phyloP scores from a whole-genome alignment of 2,113 vertebrate genomes.

The Silurus meridionalis region DNA sequence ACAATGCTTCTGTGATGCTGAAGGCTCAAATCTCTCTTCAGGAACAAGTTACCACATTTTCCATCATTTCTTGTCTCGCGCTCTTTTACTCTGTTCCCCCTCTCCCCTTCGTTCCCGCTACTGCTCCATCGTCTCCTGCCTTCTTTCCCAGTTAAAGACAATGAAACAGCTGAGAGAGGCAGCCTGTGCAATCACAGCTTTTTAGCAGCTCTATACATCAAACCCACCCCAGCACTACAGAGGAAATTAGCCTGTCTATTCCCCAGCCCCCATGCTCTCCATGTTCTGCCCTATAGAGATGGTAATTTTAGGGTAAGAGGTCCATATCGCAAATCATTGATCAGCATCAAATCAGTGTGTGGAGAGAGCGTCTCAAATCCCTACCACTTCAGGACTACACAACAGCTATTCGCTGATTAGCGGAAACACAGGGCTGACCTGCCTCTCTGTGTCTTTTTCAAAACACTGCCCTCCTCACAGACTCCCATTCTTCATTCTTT shows the following conservation, averaged over 20 bases:
- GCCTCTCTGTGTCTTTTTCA: conserved; percentile 3
- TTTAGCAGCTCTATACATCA: conserved; percentile 49
- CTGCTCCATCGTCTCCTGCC: conserved; percentile 30
- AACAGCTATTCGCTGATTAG: conserved; percentile 53
- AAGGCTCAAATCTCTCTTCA: conserved; percentile 31
- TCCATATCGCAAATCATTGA: conserved; percentile 66
- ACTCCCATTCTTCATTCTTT: neutral
- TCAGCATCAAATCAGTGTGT: conserved; percentile 64
- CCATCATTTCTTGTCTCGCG: neutral
- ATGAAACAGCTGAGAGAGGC: conserved; percentile 60
- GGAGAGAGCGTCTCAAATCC: conserved; percentile 36
- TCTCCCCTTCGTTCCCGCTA: conserved; percentile 3
- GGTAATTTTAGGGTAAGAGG: conserved; percentile 73
- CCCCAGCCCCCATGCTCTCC: conserved; percentile 36
- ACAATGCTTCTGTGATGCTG: conserved; percentile 32
- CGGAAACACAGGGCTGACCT: neutral
- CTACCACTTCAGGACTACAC: conserved; percentile 40
- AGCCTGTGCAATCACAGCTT: conserved; percentile 58
- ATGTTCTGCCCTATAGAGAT: conserved; percentile 67
- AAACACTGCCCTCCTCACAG: neutral
- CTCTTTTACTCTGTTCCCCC: conserved; percentile 13
- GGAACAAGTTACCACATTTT: conserved; percentile 32
- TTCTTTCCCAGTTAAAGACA: conserved; percentile 47
- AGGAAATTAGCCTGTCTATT: conserved; percentile 60
- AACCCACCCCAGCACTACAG: conserved; percentile 53